Evolutionary conservation across 2,888 invertebrate genomes (phyloP).

Genomic region (Aphelenchoides bicaudatus): DNA sequence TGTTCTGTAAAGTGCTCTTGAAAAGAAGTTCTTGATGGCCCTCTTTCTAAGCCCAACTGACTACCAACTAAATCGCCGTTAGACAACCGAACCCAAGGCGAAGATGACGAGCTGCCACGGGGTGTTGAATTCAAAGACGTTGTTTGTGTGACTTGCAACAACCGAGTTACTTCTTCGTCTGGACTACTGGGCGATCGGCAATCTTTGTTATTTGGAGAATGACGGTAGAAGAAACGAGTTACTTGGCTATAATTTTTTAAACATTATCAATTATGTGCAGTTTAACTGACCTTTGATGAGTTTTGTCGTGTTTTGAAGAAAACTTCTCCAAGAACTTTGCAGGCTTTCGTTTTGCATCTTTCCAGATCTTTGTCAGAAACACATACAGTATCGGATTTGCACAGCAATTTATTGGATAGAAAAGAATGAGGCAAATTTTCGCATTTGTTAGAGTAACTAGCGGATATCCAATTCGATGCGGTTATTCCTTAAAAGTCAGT

Average conservation of each 20-base stretch:
- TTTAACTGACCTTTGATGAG: too few species aligned
- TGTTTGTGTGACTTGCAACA: slow-evolving; percentile 35
- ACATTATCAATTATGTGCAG: too few species aligned
- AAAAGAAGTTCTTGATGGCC: slow-evolving; percentile 16
- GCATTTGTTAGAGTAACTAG: slow-evolving; percentile 88
- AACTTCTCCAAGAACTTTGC: slow-evolving; percentile 4
- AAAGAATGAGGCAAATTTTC: slow-evolving; percentile 85
- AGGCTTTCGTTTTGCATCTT: slow-evolving; percentile 31
- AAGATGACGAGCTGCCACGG: slow-evolving; percentile 31
- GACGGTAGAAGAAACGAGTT: slow-evolving; percentile 18
- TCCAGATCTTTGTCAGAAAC: slow-evolving; percentile 33
- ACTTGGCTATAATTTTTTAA: slow-evolving; percentile 8
- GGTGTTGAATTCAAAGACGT: slow-evolving; percentile 45
- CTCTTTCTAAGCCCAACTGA: neutral
- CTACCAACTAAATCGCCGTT: slow-evolving; percentile 6
- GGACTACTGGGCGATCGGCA: slow-evolving; percentile 1
- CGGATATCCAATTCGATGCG: slow-evolving; percentile 83
- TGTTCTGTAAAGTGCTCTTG: slow-evolving; percentile 11
- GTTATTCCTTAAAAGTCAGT: slow-evolving; percentile 66
- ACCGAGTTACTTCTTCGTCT: slow-evolving; percentile 19
- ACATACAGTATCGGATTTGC: slow-evolving; percentile 91
- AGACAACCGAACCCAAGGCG: slow-evolving; percentile 10
- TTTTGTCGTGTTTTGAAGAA: too few species aligned
- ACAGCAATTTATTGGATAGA: slow-evolving; percentile 89
- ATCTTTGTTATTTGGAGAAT: slow-evolving; percentile 13